Evolutionary conservation across 2,797 vertebrate species (phyloP), one percentile per base, ranked within the genome.

Genomic region (Gambusia yucatana): DNA sequence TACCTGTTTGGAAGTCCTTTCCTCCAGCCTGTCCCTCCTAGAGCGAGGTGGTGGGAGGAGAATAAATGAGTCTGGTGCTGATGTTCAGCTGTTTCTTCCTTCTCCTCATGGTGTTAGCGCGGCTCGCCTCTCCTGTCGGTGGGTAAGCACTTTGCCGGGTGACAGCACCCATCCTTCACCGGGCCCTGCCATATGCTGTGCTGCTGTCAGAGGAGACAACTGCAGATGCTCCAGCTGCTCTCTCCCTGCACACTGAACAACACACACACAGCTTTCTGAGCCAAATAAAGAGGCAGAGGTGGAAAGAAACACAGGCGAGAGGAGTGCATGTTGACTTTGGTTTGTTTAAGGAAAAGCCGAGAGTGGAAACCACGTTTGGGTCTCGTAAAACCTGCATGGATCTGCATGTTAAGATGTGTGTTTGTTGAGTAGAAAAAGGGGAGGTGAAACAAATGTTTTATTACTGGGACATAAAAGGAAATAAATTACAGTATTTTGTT

Each of bases 141-240:
- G 90, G 92, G 93, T 95, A 93, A 94, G 92, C 94, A 94, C 90
- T 95, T 94, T 94, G 90, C 89, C 87, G 90, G 91, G 91, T 96
- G 96, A 96, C 95, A 96, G 93, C 92, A 87, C 90, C 93, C 95
- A 96, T 96, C 95, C 94, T 95, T 96, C 95, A 96, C 93, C 78
- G 88, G 86, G 90, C 91, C 75, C 76, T 77, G 92, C 96, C 96
- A 96, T 96, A 96, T 96, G 95, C 94, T 89, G 87, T 74, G 84
- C 91, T 90, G 91, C 92, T 94, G 93, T 94, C 93, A 94, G 91
- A 76, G 92, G 94, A 93, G 94, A 91, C 84, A 82, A 90, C 89
- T 93, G 90, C 94, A 94, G 95, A 94, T 95, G 94, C 93, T 94
- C 91, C 94, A 95, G 93, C 93, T 95, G 95, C 93, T 94, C 85